phyloP scores from a whole-genome alignment of 23 tunicate genomes.

The Trididemnum nubilum region DNA sequence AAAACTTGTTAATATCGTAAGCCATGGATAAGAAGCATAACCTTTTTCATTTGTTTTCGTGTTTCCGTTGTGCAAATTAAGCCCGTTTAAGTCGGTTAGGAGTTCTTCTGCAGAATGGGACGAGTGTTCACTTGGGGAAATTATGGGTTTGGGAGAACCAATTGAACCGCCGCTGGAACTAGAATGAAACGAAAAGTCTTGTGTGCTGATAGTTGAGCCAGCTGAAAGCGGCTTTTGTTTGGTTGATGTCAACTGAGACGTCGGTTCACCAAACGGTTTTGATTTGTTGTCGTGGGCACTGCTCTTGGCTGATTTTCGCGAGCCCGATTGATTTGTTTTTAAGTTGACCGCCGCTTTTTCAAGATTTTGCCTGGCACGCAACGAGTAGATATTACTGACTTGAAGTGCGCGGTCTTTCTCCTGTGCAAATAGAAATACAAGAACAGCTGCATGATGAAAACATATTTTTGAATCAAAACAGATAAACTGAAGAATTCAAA shows the following conservation, averaged over 20 bases:
- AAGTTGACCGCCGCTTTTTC: conserved; percentile 38
- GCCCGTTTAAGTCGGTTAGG: too few species aligned
- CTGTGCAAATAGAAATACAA: conserved; percentile 23
- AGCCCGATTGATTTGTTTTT: neutral
- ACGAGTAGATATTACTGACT: conserved; percentile 85
- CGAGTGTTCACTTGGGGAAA: too few species aligned
- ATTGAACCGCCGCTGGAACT: too few species aligned
- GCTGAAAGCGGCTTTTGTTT: neutral
- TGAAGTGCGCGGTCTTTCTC: conserved; percentile 87
- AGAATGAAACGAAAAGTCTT: too few species aligned
- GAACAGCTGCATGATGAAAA: neutral
- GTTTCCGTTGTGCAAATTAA: too few species aligned
- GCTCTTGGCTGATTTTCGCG: neutral
- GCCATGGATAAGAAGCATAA: too few species aligned
- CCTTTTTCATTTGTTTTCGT: too few species aligned
- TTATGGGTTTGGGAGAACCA: too few species aligned
- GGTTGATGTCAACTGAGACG: neutral
- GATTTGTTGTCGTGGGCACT: neutral
- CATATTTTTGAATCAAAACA: too few species aligned
- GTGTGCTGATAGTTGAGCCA: neutral
- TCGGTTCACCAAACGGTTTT: neutral
- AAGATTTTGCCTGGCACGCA: conserved; percentile 56
- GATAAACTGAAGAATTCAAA: too few species aligned
- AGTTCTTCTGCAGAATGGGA: too few species aligned
- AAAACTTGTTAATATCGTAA: too few species aligned